Percentiles rank a stretch among this genome's conserved stretches.
These are phyloP conservation scores for Gerosis bhagava DNA, from an alignment of 2,888 invertebrate species.

Conservation along the genomic window DNA sequence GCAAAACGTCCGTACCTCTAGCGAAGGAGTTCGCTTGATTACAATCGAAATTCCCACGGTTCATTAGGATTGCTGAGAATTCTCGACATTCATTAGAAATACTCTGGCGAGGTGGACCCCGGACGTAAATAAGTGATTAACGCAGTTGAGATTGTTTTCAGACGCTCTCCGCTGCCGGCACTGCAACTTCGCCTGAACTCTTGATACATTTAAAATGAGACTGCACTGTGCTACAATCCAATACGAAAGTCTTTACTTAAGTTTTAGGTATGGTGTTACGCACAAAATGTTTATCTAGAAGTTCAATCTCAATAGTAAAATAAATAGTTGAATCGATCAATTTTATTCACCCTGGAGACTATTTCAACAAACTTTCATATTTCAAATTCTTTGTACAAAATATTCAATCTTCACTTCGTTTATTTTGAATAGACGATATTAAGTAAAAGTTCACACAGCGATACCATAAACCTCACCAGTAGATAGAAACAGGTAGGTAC, in stretches of 20 bases:
- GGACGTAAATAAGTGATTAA: conserved; percentile 81
- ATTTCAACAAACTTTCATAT: too few species aligned
- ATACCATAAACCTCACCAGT: conserved; percentile 2
- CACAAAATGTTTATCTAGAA: too few species aligned
- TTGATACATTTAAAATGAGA: conserved; percentile 76
- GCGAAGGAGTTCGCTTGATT: conserved; percentile 63
- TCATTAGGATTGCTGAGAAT: conserved; percentile 75
- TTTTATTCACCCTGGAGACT: too few species aligned
- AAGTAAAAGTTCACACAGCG: conserved; percentile 16
- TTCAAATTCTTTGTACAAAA: too few species aligned
- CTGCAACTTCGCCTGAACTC: conserved; percentile 62
- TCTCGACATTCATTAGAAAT: conserved; percentile 76
- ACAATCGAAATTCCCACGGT: conserved; percentile 78
- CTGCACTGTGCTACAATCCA: too few species aligned
- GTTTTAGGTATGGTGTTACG: too few species aligned
- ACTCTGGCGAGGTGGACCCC: conserved; percentile 66
- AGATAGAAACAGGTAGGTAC: conserved; percentile 40
- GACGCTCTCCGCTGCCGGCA: conserved; percentile 46
- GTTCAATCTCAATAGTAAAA: too few species aligned
- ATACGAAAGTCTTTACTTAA: too few species aligned
- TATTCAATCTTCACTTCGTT: background rate
- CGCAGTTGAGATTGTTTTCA: conserved; percentile 79
- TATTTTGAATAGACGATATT: conserved; percentile 13
- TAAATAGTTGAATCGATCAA: too few species aligned
- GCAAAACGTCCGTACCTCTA: conserved; percentile 28